Conservation (phyloP, 2,888 invertebrate species). For the Gymnocheta viridis region DNA sequence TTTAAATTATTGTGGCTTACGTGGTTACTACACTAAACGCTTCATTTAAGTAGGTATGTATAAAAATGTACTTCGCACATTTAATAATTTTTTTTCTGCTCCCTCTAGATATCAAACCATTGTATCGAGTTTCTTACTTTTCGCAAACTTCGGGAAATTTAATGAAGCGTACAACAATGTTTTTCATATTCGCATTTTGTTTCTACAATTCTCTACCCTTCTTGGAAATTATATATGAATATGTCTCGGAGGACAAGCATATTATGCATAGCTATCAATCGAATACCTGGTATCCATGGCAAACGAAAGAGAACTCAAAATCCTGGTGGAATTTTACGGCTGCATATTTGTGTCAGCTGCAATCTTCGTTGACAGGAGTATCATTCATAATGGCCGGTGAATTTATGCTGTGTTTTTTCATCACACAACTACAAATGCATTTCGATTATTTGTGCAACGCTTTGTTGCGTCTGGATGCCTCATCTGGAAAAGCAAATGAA, state of each 20-base stretch:
- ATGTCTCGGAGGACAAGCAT: conserved; percentile 50
- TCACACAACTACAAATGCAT: conserved; percentile 76
- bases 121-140: conserved; percentile 71
- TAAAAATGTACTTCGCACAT: too few relatives aligned
- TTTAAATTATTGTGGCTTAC: too few relatives aligned
- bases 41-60: too few relatives aligned
- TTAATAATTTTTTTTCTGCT: neutral
- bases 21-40: too few relatives aligned
- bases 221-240: conserved; percentile 72
- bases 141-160: conserved; percentile 67
- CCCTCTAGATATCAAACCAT: neutral
- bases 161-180: conserved; percentile 73
- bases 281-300: conserved; percentile 80
- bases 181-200: conserved; percentile 72
- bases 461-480: conserved; percentile 72
- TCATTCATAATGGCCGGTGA: conserved; percentile 74
- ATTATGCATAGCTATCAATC: conserved; percentile 75
- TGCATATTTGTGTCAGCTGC: conserved; percentile 73
- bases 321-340: conserved; percentile 66
- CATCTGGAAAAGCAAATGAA: conserved; percentile 69
- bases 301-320: conserved; percentile 54
- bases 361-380: conserved; percentile 72
- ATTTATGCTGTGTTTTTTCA: conserved; percentile 75
- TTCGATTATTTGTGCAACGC: conserved; percentile 74
- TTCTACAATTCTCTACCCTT: conserved; percentile 76